A percentile compares a stretch with the other conserved stretches of the same genome.
Conservation (phyloP, 37 sponge, comb jelly and placozoan species). For the Spongilla lacustris region DNA sequence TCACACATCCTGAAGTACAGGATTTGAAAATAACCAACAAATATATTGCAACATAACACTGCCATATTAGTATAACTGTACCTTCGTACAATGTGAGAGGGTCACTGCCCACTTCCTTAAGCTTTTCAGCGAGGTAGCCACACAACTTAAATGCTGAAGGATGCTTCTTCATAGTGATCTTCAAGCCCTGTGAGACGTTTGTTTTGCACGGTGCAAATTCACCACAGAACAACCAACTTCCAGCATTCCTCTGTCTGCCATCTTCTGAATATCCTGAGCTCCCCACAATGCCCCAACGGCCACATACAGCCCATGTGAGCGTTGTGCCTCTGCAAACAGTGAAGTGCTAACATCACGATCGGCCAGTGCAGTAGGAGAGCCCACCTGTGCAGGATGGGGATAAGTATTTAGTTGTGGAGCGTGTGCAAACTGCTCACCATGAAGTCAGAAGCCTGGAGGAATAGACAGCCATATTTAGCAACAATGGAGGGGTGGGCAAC, state of each 20-base stretch:
- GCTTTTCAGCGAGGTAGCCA: slow-evolving; percentile 63
- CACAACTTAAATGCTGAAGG: slow-evolving; percentile 85
- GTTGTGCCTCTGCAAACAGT: slow-evolving; percentile 26
- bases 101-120: slow-evolving; percentile 39
- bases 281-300: slow-evolving; percentile 94
- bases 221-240: slow-evolving; percentile 30
- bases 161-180: slow-evolving; percentile 93
- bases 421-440: slow-evolving; percentile 48
- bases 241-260: slow-evolving; percentile 92
- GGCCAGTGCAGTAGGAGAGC: slow-evolving; percentile 92
- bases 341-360: slow-evolving; percentile 48
- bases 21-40: background rate
- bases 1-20: slow-evolving; percentile 70
- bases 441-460: slow-evolving; percentile 82
- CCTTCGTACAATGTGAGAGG: slow-evolving; percentile 80
- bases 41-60: too few species aligned
- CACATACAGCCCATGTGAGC: slow-evolving; percentile 79
- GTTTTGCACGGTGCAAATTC: background rate
- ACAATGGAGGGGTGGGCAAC: slow-evolving; percentile 90
- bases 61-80: background rate
- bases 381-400: slow-evolving; percentile 51
- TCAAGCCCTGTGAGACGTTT: slow-evolving; percentile 56
- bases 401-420: too few species aligned
- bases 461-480: slow-evolving; percentile 70
- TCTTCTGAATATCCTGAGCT: slow-evolving; percentile 86